Conservation (phyloP, 2,888 invertebrate species). For the Drosophila histrio region DNA sequence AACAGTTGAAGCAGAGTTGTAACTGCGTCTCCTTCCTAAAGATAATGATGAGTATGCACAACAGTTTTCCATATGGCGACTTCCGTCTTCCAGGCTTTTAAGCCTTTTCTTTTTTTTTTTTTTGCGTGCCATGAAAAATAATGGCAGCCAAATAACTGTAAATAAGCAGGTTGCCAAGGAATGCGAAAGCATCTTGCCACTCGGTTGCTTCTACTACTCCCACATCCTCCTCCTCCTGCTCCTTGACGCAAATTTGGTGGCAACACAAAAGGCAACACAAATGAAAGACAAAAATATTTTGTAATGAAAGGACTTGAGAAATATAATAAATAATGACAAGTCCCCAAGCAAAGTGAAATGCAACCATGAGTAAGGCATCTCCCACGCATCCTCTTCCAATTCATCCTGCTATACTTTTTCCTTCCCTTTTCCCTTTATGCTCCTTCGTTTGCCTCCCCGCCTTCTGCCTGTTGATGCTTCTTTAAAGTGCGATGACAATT, state of each 20-base stretch:
- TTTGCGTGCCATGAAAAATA: slow-evolving; percentile 29
- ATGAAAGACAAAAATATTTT: slow-evolving; percentile 73
- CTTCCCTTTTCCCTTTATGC: slow-evolving; percentile 14
- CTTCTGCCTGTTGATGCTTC: slow-evolving; percentile 17
- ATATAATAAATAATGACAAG: slow-evolving; percentile 77
- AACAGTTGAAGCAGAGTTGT: slow-evolving; percentile 38
- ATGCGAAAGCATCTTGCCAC: slow-evolving; percentile 49
- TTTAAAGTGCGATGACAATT: slow-evolving; percentile 64
- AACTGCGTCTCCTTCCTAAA: slow-evolving; percentile 4
- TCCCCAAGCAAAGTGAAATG: slow-evolving; percentile 50
- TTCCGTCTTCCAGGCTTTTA: slow-evolving; percentile 33
- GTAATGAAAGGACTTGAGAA: slow-evolving; percentile 76
- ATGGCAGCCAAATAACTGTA: slow-evolving; percentile 69
- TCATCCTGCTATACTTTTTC: background rate
- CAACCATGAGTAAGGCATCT: slow-evolving; percentile 38
- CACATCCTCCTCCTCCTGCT: background rate
- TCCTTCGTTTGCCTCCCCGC: background rate
- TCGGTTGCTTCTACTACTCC: background rate
- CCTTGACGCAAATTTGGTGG: slow-evolving; percentile 35
- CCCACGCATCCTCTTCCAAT: background rate
- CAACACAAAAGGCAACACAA: slow-evolving; percentile 62
- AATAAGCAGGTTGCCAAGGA: slow-evolving; percentile 66
- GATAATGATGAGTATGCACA: slow-evolving; percentile 43
- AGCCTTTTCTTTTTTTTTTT: slow-evolving; percentile 39
- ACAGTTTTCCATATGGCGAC: slow-evolving; percentile 49